Conservation (phyloP, 1,140 invertebrate species). For the Lucilia cuprina region DNA sequence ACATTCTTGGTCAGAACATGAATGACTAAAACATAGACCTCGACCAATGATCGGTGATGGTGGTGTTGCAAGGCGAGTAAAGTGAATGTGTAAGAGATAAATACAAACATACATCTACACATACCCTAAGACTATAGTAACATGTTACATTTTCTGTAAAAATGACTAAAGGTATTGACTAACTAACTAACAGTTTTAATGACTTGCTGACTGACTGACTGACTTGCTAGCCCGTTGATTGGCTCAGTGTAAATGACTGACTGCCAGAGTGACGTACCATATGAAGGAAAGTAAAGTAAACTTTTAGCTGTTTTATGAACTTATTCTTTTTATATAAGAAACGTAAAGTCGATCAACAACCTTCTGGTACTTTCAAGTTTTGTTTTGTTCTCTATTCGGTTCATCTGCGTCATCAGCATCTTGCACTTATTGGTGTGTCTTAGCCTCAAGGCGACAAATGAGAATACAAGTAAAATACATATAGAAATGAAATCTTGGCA, state of each 20-base stretch:
- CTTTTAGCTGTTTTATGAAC: not conserved
- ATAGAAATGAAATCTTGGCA: not conserved
- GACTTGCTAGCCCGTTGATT: not conserved
- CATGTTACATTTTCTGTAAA: not conserved
- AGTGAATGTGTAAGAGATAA: not conserved
- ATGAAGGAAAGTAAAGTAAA: constrained; percentile 4
- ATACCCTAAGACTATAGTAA: not conserved
- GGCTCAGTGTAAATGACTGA: not conserved
- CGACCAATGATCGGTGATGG: no score
- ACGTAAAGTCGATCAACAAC: constrained; percentile 10
- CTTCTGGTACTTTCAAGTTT: not conserved
- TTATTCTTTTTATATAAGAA: not conserved
- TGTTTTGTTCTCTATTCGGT: not conserved
- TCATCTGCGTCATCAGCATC: not conserved
- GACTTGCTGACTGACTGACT: not conserved
- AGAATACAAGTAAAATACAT: not conserved
- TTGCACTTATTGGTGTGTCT: not conserved
- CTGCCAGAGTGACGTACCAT: not conserved
- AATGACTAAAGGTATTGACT: not conserved
- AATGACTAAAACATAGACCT: not conserved
- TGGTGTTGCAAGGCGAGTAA: no score
- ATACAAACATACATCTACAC: not conserved
- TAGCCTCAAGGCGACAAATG: not conserved
- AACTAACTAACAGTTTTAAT: not conserved
- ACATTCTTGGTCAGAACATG: not conserved